These are phyloP conservation scores for Dromius quadrimaculatus DNA, from an alignment of 2,888 invertebrate genomes.

Conservation along the genomic window DNA sequence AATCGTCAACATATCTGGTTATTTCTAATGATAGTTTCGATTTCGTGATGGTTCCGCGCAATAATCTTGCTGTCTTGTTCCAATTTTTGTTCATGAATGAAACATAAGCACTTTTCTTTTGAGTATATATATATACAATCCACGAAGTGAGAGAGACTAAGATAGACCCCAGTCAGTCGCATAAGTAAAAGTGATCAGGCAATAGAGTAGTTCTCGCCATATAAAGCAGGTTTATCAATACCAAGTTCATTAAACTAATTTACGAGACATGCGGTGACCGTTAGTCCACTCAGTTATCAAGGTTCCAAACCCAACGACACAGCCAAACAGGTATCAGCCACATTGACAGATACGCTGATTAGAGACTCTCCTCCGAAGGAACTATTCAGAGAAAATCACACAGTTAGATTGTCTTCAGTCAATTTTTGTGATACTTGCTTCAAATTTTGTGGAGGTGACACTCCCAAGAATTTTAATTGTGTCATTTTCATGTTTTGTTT, in stretches of 20 bases:
- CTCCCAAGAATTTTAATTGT: conserved; percentile 39
- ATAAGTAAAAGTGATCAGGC: conserved; percentile 56
- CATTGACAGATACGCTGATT: conserved; percentile 5
- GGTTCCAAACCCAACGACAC: conserved; percentile 38
- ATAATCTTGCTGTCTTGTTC: conserved; percentile 21
- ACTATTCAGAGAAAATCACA: background rate
- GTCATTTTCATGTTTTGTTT: conserved; percentile 33
- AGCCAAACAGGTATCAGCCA: conserved; percentile 42
- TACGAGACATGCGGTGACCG: conserved; percentile 54
- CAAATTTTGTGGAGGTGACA: conserved; percentile 1
- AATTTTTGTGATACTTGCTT: background rate
- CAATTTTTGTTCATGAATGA: conserved; percentile 36
- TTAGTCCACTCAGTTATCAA: conserved; percentile 49
- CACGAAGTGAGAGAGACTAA: background rate
- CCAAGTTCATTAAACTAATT: conserved; percentile 59
- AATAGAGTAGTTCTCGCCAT: conserved; percentile 50
- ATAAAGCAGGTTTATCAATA: conserved; percentile 57
- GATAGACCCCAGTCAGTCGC: conserved; percentile 21
- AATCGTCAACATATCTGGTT: background rate
- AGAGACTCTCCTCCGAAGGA: conserved; percentile 6
- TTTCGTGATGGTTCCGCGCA: background rate
- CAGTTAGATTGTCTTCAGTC: background rate
- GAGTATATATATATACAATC: background rate
- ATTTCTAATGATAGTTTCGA: background rate
- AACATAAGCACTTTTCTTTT: conserved; percentile 32